Conservation (phyloP, 2,797 vertebrate genomes). For the Lithobates sylvaticus region DNA sequence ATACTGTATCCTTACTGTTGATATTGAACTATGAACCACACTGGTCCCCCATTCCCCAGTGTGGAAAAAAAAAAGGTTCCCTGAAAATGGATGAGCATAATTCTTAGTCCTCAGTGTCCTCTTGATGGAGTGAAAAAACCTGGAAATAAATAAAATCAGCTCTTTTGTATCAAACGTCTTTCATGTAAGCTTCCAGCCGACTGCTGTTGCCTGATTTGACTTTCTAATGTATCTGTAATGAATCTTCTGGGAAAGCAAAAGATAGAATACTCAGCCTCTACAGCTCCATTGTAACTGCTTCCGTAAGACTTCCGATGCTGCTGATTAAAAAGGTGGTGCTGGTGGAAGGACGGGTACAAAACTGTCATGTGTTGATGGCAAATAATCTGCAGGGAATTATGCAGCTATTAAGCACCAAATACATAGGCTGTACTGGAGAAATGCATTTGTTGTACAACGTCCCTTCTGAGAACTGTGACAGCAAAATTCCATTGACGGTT, state of each 20-base stretch:
- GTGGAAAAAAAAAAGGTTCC: too few relatives aligned
- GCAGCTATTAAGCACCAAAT: slow-evolving; percentile 42
- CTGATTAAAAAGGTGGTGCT: slow-evolving; percentile 73
- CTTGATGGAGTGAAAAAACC: not conserved
- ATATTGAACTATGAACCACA: too few relatives aligned
- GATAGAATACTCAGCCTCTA: slow-evolving; percentile 76
- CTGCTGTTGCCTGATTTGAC: slow-evolving; percentile 97
- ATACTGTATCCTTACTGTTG: too few relatives aligned
- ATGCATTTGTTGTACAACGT: slow-evolving; percentile 65
- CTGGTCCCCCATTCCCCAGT: not conserved
- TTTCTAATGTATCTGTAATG: slow-evolving; percentile 97
- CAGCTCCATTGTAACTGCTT: slow-evolving; percentile 79
- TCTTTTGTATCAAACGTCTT: slow-evolving; percentile 29
- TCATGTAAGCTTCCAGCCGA: slow-evolving; percentile 78
- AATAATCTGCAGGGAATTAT: slow-evolving; percentile 71
- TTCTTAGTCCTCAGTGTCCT: slow-evolving; percentile 36
- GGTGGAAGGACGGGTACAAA: slow-evolving; percentile 64
- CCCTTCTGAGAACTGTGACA: not conserved
- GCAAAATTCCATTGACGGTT: not conserved
- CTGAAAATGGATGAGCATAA: too few relatives aligned
- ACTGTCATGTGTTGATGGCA: slow-evolving; percentile 76
- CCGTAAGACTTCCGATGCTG: slow-evolving; percentile 75
- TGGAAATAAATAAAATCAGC: not conserved
- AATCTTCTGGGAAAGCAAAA: slow-evolving; percentile 87
- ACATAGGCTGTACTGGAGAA: slow-evolving; percentile 66